Evolutionary conservation across 2,113 vertebrate genomes (phyloP).

Genomic region (Trachemys scripta): DNA sequence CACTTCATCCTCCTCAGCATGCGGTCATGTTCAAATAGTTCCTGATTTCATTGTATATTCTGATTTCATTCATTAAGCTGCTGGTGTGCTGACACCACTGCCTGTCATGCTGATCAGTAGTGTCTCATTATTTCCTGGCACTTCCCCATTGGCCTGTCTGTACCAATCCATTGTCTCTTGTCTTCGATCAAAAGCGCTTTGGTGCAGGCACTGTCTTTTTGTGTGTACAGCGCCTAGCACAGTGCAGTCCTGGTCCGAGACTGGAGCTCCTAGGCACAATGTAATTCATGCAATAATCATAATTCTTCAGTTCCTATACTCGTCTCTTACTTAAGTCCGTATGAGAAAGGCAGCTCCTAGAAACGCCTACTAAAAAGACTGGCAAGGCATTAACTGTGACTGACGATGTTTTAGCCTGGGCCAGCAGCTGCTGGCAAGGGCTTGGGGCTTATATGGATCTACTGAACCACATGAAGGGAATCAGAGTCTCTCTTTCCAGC

Average conservation of each 20-base stretch:
- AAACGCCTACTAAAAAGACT: neutral
- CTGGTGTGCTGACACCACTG: neutral
- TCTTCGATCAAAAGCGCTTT: neutral
- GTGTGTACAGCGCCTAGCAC: neutral
- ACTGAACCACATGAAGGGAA: neutral
- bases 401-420: neutral
- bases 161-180: neutral
- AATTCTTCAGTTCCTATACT: neutral
- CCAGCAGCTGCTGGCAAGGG: neutral
- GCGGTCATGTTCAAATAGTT: neutral
- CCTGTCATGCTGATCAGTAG: neutral
- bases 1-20: fast-evolving
- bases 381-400: neutral
- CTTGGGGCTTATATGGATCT: neutral
- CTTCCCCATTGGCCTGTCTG: neutral
- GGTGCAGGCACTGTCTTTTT: neutral
- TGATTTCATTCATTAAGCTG: neutral
- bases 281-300: neutral
- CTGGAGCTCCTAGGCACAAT: neutral
- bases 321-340: neutral
- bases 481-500: neutral
- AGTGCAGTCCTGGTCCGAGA: neutral
- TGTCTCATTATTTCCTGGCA: neutral
- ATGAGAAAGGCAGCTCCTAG: neutral
- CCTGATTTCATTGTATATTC: neutral